Percentiles rank a stretch among this genome's conserved stretches.
These are phyloP conservation scores for Aquatica leii DNA, from an alignment of 2,888 invertebrate genomes.

Conservation along the genomic window DNA sequence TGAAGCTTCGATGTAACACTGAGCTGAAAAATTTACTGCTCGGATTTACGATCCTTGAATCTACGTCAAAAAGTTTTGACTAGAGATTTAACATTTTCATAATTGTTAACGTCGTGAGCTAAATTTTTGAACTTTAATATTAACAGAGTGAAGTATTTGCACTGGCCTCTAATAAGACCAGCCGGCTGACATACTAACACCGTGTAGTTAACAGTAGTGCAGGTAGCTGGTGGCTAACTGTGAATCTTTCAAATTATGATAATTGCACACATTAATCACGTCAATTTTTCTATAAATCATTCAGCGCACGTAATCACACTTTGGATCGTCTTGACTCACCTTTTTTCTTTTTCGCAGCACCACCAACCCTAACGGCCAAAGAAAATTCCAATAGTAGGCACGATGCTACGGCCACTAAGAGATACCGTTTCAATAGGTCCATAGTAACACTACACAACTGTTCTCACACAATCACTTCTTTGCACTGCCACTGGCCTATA, in stretches of 20 bases:
- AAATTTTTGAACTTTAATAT: too few species aligned
- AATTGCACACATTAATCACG: neutral
- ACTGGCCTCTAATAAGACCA: slow-evolving; percentile 16
- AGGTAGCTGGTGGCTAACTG: slow-evolving; percentile 1
- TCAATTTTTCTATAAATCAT: slow-evolving; percentile 11
- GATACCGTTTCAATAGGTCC: slow-evolving; percentile 45
- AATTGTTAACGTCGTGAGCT: too few species aligned
- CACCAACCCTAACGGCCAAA: slow-evolving; percentile 44
- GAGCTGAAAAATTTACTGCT: too few species aligned
- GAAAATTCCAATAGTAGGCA: slow-evolving; percentile 40
- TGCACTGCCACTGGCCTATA: slow-evolving; percentile 64
- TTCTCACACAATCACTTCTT: slow-evolving; percentile 50
- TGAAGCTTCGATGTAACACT: too few species aligned
- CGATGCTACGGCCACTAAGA: slow-evolving; percentile 40
- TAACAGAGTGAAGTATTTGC: too few species aligned
- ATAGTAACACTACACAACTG: slow-evolving; percentile 45
- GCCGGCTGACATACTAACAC: slow-evolving; percentile 32
- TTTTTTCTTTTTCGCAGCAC: slow-evolving; percentile 46
- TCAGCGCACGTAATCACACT: slow-evolving; percentile 4
- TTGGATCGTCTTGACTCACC: slow-evolving; percentile 43
- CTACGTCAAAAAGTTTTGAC: too few species aligned
- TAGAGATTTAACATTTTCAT: too few species aligned
- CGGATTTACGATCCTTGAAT: too few species aligned
- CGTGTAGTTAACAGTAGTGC: slow-evolving; percentile 18
- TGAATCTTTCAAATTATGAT: slow-evolving; percentile 3